Evolutionary conservation across 2,113 vertebrate species (phyloP).

Genomic region (Platichthys flesus): DNA sequence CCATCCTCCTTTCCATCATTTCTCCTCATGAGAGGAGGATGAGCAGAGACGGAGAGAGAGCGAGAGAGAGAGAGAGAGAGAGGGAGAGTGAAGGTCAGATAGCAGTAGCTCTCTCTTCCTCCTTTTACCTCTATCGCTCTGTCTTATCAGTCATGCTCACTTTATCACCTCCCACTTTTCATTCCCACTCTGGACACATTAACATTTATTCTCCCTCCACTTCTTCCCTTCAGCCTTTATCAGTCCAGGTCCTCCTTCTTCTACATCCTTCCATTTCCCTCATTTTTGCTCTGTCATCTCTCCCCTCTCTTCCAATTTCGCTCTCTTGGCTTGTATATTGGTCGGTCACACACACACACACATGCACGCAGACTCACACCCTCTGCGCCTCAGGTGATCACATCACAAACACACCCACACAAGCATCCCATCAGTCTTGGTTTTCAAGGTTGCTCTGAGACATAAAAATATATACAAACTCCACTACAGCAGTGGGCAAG

Average conservation of each 20-base stretch:
- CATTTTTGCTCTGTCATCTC: slow-evolving; percentile 17
- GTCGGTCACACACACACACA: slow-evolving; percentile 3
- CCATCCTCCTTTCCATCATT: slow-evolving; percentile 60
- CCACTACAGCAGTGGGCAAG: slow-evolving; percentile 42
- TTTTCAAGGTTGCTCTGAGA: slow-evolving; percentile 22
- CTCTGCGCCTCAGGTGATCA: slow-evolving; percentile 64
- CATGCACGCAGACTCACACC: neutral
- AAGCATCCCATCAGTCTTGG: slow-evolving; percentile 49
- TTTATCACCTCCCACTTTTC: slow-evolving; percentile 61
- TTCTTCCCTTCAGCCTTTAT: slow-evolving; percentile 39
- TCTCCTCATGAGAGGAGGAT: slow-evolving; percentile 46
- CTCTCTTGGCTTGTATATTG: slow-evolving; percentile 30
- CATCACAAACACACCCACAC: slow-evolving; percentile 61
- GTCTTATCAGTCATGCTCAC: slow-evolving; percentile 45
- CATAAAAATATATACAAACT: slow-evolving; percentile 52
- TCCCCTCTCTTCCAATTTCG: no score
- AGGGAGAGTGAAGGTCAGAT: slow-evolving; percentile 54
- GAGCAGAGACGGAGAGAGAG: slow-evolving; percentile 28
- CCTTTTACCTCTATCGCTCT: slow-evolving; percentile 32
- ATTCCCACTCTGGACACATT: slow-evolving; percentile 35
- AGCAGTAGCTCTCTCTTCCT: slow-evolving; percentile 39
- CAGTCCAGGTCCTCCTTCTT: slow-evolving; percentile 22
- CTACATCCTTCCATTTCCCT: slow-evolving; percentile 35
- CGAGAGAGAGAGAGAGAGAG: slow-evolving; percentile 18
- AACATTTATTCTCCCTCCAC: slow-evolving; percentile 32